phyloP scores from a whole-genome alignment of 1,140 invertebrate species.

The Spodoptera frugiperda region DNA sequence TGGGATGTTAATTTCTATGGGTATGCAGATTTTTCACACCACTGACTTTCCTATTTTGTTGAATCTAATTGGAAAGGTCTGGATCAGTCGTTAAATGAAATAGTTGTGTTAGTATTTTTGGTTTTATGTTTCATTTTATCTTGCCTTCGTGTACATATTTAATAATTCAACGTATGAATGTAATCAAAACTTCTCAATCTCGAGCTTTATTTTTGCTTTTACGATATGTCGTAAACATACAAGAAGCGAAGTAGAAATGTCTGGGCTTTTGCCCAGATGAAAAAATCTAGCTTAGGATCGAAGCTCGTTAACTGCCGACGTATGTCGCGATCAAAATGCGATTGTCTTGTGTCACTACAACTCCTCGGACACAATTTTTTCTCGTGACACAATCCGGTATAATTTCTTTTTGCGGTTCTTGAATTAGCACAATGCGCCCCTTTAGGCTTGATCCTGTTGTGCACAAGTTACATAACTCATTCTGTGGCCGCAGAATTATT shows the following conservation, averaged over 20 bases:
- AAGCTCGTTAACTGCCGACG: conserved; percentile 37
- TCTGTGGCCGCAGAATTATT: conserved; percentile 20
- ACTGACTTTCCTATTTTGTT: not conserved
- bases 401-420: conserved; percentile 38
- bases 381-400: conserved; percentile 16
- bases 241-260: not conserved
- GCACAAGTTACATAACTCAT: conserved; percentile 22
- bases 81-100: too few species aligned
- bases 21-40: not conserved
- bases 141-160: too few species aligned
- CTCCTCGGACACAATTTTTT: conserved; percentile 22
- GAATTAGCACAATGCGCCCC: conserved; percentile 35
- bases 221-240: conserved; percentile 4
- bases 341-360: conserved; percentile 47
- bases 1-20: conserved; percentile 10
- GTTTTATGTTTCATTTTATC: too few species aligned
- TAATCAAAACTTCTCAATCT: conserved; percentile 4
- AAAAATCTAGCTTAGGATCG: conserved; percentile 29
- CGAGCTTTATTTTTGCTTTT: conserved; percentile 8
- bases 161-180: not conserved
- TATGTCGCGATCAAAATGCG: conserved; percentile 46
- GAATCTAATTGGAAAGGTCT: not conserved
- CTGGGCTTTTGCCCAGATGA: not conserved
- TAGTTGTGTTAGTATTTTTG: too few species aligned
- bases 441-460: conserved; percentile 19